A percentile compares a stretch with the other conserved stretches of the same genome.
These are phyloP conservation scores for Macrochelys suwanniensis DNA, from an alignment of 2,797 vertebrate species.

Conservation along the genomic window DNA sequence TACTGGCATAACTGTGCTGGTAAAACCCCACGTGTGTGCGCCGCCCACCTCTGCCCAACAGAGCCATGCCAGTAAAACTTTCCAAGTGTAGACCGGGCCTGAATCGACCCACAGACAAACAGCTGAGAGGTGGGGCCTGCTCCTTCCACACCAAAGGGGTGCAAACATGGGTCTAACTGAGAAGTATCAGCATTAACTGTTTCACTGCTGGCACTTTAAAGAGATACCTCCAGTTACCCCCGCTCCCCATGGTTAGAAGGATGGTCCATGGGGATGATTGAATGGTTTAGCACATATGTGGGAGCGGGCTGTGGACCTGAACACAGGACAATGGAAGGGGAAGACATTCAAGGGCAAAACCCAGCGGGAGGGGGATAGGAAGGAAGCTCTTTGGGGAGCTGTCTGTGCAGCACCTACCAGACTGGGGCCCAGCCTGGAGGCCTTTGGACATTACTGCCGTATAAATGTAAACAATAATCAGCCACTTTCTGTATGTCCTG, in stretches of 20 bases:
- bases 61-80: not conserved
- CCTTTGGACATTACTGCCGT: no score
- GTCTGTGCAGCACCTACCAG: not conserved
- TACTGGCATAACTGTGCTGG: not conserved
- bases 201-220: not conserved
- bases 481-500: not conserved
- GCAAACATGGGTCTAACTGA: not conserved
- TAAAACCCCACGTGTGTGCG: rapidly evolving
- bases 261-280: not conserved
- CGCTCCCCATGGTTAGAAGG: not conserved
- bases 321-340: not conserved
- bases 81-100: not conserved
- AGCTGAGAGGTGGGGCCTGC: not conserved
- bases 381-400: not conserved
- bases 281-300: not conserved
- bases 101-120: not conserved
- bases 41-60: not conserved
- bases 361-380: not conserved
- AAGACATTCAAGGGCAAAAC: not conserved
- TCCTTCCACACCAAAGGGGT: not conserved
- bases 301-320: not conserved
- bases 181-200: not conserved
- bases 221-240: not conserved
- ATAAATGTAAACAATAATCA: not conserved
- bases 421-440: not conserved